phyloP scores from a whole-genome alignment of 2,113 vertebrate species.

The Alethe diademata region DNA sequence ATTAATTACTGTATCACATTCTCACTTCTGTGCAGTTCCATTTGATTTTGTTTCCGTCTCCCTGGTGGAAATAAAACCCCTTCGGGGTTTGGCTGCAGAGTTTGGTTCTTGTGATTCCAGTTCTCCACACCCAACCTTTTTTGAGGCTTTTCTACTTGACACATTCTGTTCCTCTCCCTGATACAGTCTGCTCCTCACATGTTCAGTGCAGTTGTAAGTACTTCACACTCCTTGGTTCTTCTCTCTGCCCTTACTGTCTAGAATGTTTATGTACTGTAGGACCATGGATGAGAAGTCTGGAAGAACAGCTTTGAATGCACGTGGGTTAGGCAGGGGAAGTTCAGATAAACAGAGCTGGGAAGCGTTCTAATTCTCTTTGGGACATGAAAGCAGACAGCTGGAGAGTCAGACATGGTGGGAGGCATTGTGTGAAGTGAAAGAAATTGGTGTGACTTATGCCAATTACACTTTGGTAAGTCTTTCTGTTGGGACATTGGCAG shows the following conservation, averaged over 20 bases:
- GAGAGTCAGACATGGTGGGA: not conserved
- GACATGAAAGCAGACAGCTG: not conserved
- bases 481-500: not conserved
- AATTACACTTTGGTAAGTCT: not conserved
- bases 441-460: not conserved
- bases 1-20: not conserved
- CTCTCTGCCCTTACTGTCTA: not conserved
- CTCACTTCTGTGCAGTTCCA: not conserved
- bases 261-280: not conserved
- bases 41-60: not conserved
- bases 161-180: not conserved
- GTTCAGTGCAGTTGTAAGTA: not conserved
- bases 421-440: not conserved
- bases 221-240: not conserved
- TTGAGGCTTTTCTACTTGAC: not conserved
- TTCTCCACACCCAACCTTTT: not conserved
- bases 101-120: not conserved
- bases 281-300: not conserved
- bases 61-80: not conserved
- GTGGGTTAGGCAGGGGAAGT: accelerated
- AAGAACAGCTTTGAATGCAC: not conserved
- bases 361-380: not conserved
- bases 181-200: not conserved
- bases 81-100: not conserved
- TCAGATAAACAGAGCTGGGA: not conserved